phyloP scores from a whole-genome alignment of 2,113 vertebrate genomes.

The Corvus cornix region DNA sequence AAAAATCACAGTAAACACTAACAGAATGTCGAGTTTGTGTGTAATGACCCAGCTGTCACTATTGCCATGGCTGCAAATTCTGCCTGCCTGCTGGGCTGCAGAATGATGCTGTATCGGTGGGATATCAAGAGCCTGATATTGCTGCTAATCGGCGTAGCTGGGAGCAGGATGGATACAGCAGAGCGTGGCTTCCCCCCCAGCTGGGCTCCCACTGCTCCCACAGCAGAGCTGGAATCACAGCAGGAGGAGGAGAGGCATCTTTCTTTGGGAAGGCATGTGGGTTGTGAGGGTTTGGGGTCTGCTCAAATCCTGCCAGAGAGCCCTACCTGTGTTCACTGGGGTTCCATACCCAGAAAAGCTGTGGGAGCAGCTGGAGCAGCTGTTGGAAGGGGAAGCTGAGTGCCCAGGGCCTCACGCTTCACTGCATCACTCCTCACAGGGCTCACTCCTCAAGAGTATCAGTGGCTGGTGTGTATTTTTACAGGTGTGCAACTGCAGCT shows the following conservation, averaged over 20 bases:
- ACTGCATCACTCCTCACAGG: neutral
- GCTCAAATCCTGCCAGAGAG: neutral
- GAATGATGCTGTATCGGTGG: neutral
- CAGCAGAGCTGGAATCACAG: rapidly evolving
- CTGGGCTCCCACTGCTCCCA: neutral
- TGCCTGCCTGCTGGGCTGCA: neutral
- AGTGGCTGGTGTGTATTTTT: neutral
- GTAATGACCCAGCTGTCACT: neutral
- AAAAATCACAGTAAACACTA: neutral
- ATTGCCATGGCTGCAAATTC: neutral
- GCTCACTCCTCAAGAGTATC: neutral
- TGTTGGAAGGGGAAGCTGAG: neutral
- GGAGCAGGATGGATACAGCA: neutral
- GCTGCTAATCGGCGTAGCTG: rapidly evolving
- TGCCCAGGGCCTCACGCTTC: rapidly evolving
- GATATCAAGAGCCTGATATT: neutral
- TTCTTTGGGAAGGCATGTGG: rapidly evolving
- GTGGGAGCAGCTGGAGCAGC: neutral
- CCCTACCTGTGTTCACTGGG: neutral
- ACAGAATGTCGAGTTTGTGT: neutral
- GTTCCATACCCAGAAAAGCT: rapidly evolving
- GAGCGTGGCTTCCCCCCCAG: rapidly evolving
- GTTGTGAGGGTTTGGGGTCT: neutral
- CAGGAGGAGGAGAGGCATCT: neutral
- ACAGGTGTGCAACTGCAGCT: neutral